These are phyloP conservation scores for Enteromius radiatus DNA, from an alignment of 2,797 vertebrate genomes.

Conservation along the genomic window DNA sequence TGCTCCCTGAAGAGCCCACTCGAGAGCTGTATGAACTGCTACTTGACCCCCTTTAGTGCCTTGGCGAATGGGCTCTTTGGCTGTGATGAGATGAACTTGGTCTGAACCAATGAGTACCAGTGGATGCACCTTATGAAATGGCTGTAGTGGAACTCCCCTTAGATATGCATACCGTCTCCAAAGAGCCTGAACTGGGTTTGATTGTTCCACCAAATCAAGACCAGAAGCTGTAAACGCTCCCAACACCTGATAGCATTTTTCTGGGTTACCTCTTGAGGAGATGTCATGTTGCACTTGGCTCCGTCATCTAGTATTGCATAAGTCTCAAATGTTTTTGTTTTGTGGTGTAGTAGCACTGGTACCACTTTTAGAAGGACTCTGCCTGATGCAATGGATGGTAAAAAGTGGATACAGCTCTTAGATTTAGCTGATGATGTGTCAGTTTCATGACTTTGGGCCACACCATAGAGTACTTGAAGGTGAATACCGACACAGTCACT, in stretches of 20 bases:
- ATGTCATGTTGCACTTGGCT: conserved; percentile 29
- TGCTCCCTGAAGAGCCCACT: conserved; percentile 19
- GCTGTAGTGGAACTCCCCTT: not conserved
- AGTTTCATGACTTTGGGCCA: too few species aligned
- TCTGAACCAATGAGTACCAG: conserved; percentile 39
- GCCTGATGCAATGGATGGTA: too few species aligned
- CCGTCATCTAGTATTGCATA: not conserved
- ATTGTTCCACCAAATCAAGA: conserved; percentile 24
- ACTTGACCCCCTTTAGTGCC: not conserved
- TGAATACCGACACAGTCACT: too few species aligned
- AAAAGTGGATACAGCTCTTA: too few species aligned
- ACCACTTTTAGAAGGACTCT: too few species aligned
- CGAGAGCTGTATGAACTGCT: conserved; percentile 9
- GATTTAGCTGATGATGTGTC: too few species aligned
- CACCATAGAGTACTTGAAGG: too few species aligned
- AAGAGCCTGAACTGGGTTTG: conserved; percentile 15
- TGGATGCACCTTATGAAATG: conserved; percentile 30
- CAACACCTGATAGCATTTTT: not conserved
- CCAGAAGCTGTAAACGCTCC: conserved; percentile 25
- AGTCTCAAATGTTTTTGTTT: not conserved
- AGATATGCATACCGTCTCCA: conserved; percentile 13
- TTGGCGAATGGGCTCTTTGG: not conserved
- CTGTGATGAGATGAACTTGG: conserved; percentile 31
- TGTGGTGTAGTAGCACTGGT: conserved; percentile 18
- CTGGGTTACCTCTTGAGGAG: conserved; percentile 8